phyloP scores from a whole-genome alignment of 2,888 invertebrate genomes.

The Ophion obscuratus region DNA sequence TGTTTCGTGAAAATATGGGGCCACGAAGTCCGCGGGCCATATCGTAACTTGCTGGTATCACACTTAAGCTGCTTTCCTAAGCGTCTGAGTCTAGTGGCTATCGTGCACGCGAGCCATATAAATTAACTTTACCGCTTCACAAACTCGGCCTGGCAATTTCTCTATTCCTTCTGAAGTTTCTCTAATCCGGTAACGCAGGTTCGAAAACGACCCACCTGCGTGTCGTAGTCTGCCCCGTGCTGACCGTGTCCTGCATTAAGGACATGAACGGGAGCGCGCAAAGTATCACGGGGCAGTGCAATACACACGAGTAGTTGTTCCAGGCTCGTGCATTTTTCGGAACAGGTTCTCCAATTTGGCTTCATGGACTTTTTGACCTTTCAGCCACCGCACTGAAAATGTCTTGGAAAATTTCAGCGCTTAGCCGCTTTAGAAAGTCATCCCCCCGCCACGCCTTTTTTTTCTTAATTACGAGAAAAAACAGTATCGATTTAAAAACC shows the following conservation, averaged over 20 bases:
- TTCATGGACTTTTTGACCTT: background rate
- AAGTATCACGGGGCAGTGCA: slow-evolving; percentile 9
- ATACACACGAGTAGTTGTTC: slow-evolving; percentile 12
- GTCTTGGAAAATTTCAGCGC: background rate
- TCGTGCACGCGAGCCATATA: slow-evolving; percentile 55
- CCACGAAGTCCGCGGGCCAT: background rate
- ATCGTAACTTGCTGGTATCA: slow-evolving; percentile 14
- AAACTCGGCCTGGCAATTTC: slow-evolving; percentile 55
- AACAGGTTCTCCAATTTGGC: background rate
- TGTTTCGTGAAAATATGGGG: background rate
- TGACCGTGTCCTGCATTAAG: slow-evolving; percentile 32
- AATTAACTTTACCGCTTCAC: slow-evolving; percentile 55
- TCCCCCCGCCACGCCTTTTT: too few relatives aligned
- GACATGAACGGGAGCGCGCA: slow-evolving; percentile 25
- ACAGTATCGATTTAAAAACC: too few relatives aligned
- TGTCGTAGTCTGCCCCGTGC: background rate
- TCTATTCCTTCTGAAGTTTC: slow-evolving; percentile 56
- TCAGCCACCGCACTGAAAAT: background rate
- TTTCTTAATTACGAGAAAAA: too few relatives aligned
- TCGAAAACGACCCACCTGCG: slow-evolving; percentile 64
- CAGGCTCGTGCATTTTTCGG: slow-evolving; percentile 1
- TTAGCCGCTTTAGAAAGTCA: too few relatives aligned
- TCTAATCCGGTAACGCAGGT: slow-evolving; percentile 69
- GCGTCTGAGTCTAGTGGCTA: slow-evolving; percentile 26
- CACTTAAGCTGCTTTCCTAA: slow-evolving; percentile 14